Evolutionary conservation across 2,888 invertebrate species (phyloP).

Genomic region (Cenopis cana): DNA sequence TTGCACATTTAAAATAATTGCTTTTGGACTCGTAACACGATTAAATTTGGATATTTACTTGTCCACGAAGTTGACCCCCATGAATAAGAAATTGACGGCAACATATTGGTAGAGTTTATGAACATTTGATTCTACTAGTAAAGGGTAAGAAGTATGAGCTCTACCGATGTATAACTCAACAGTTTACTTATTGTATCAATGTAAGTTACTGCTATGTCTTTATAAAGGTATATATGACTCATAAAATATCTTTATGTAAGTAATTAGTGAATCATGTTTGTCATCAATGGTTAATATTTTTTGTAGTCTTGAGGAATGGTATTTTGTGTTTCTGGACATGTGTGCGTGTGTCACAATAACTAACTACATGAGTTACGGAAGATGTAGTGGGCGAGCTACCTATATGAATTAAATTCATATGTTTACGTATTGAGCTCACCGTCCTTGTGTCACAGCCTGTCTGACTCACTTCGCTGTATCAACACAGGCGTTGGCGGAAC

Average conservation of each 20-base stretch:
- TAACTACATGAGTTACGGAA: conserved; percentile 54
- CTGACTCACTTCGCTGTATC: conserved; percentile 81
- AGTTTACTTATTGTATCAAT: background rate
- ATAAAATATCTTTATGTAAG: conserved; percentile 11
- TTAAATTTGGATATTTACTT: background rate
- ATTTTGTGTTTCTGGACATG: conserved; percentile 31
- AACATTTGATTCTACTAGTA: no score
- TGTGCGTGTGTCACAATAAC: conserved; percentile 61
- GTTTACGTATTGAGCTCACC: conserved; percentile 70
- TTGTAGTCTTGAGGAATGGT: background rate
- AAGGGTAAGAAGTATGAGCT: no score
- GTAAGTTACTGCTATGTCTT: background rate
- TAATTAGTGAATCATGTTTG: conserved; percentile 22
- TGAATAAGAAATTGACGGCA: background rate
- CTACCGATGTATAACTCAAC: background rate
- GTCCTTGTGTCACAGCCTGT: conserved; percentile 75
- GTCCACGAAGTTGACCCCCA: background rate
- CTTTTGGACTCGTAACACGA: background rate
- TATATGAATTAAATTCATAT: conserved; percentile 67
- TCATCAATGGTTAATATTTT: conserved; percentile 7
- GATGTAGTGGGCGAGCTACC: conserved; percentile 40
- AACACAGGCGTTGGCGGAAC: conserved; percentile 76
- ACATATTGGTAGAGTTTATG: background rate
- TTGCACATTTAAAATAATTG: conserved; percentile 30
- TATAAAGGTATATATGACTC: background rate